A percentile compares a stretch with the other conserved stretches of the same genome.
Conservation (phyloP, 1,140 invertebrate genomes). For the Drosophila pandora region DNA sequence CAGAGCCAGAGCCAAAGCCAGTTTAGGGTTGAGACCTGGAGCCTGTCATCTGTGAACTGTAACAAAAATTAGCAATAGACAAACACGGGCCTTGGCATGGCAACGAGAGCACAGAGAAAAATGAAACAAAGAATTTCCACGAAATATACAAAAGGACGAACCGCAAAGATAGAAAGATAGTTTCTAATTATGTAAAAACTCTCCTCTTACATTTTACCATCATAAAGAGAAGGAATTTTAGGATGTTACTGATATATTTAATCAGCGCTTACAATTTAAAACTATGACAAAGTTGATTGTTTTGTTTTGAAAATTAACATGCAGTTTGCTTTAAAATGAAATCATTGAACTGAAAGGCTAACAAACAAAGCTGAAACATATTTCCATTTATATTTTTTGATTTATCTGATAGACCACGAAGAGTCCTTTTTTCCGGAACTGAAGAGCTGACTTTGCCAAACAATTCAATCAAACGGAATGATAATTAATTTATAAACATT, state of each 20-base stretch:
- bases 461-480: background rate
- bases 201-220: background rate
- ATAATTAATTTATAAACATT: background rate
- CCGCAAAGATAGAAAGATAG: background rate
- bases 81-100: conserved; percentile 28
- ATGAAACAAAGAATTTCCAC: background rate
- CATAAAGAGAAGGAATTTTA: background rate
- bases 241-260: background rate
- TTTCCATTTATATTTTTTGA: background rate
- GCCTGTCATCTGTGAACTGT: conserved; percentile 60
- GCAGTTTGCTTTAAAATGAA: background rate
- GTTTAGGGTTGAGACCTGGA: conserved; percentile 15
- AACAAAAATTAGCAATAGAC: conserved; percentile 60
- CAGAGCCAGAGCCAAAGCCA: background rate
- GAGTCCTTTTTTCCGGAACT: background rate
- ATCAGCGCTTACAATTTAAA: background rate
- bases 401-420: background rate
- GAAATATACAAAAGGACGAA: background rate
- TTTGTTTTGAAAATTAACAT: background rate
- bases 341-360: conserved; percentile 1
- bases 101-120: conserved; percentile 24
- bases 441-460: conserved; percentile 1
- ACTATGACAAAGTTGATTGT: background rate
- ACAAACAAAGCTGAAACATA: background rate
- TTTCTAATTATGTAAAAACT: background rate